Base-by-base conservation (phyloP, 2,797 vertebrate genomes). In the Anolis apletophallus region DNA sequence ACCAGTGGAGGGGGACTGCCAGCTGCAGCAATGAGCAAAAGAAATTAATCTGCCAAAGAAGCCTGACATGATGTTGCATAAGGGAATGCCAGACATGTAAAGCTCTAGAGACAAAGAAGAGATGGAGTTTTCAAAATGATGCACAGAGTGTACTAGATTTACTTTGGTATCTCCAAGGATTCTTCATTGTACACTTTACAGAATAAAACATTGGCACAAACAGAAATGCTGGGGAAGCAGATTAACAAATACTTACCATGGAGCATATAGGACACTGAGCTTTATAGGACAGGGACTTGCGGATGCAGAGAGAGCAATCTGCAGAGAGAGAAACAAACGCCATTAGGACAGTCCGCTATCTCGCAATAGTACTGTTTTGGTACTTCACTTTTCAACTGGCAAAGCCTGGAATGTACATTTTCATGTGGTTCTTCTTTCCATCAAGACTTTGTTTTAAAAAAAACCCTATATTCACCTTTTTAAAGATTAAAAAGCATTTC, bases 251-350 rank as follows among this genome's bases (percentile, higher is more conserved):
- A 98, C 98, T 98, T 90, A 99, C 99, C 96, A 95, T 95, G 90
- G 97, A 98, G 93, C 98, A 99, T 3, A 97, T 96, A 59, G 99
- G 98, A 93, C 99, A 99, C 67, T 97, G 97, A 36, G 97, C 95
- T 95, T 99, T 99, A 91, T 97, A 98, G 50, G 97, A 98, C 26
- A 99, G 90, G 93, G 97, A 99, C 94, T 98, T 99, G 88, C 98
- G 96, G 94, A 99, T 99, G 91, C 99, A 99, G 73, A 99, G 96
- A 67, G 98, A 99, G 90, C 99, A 99, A 95, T 98, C 99, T 99
- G 96, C 64, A 93, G 94, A 94, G 85, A 90, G 69, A 93, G 94
- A 59, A 93, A 94, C 2, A 88, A 19, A 79, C 34, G 80, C 16
- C 80, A 50, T 88, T 50, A 86, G 50, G 72, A 32, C 83, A 57